Evolutionary conservation across 2,888 invertebrate species (phyloP).

Genomic region (Cerastoderma edule): DNA sequence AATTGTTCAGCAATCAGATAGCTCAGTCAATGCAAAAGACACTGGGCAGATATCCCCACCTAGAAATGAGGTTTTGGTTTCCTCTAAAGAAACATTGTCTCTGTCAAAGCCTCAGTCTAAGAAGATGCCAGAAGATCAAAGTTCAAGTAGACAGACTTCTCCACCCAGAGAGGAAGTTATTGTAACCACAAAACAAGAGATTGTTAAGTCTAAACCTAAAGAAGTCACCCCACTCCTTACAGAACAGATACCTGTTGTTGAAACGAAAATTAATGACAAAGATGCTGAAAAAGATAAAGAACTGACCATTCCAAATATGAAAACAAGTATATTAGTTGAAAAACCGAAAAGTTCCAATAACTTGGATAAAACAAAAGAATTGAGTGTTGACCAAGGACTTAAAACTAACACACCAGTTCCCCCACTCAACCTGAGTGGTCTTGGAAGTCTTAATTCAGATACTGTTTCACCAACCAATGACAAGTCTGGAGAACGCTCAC

Average conservation of each 20-base stretch:
- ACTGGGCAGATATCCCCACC: conserved; percentile 40
- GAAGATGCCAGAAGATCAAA: not conserved
- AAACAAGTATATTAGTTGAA: conserved; percentile 47
- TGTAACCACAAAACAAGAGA: conserved; percentile 34
- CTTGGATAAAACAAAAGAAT: not conserved
- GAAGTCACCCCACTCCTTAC: too few relatives aligned
- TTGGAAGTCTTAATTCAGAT: conserved; percentile 18
- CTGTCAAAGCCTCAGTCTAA: conserved; percentile 5
- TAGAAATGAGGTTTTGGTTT: conserved; percentile 35
- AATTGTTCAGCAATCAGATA: not conserved
- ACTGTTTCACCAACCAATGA: conserved; percentile 41
- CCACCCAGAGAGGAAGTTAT: conserved; percentile 48
- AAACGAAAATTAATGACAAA: not conserved
- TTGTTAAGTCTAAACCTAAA: conserved; percentile 11
- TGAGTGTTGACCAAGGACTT: not conserved
- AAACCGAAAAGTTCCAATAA: conserved; percentile 26
- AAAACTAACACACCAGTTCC: conserved; percentile 26
- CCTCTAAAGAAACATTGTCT: conserved; percentile 34
- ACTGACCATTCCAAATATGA: not conserved
- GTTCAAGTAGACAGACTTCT: conserved; percentile 23
- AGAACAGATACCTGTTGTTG: too few relatives aligned
- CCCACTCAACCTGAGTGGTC: conserved; percentile 37
- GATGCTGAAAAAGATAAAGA: not conserved
- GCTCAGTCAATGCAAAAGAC: not conserved
- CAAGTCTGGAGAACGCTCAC: conserved; percentile 19